Evolutionary conservation across 2,797 vertebrate species (phyloP).

Genomic region (Cossypha niveicapilla): DNA sequence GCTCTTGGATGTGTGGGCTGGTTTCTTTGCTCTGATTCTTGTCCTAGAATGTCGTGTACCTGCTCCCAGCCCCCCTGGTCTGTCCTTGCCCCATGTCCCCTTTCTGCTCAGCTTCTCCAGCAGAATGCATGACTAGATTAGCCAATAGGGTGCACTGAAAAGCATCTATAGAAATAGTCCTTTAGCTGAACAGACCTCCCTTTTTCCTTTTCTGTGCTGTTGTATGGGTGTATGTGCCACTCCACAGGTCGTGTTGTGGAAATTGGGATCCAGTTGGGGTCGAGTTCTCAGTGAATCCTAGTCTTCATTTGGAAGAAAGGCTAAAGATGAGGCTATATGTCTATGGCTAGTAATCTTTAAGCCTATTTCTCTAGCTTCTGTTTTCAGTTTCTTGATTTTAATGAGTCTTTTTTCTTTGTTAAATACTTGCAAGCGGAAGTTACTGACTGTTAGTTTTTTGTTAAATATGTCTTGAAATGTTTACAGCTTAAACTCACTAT

Average conservation of each 20-base stretch:
- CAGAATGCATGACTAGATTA: background rate
- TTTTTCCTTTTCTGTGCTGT: background rate
- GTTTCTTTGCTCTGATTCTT: constrained; percentile 51
- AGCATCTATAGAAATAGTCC: background rate
- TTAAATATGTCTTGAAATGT: background rate
- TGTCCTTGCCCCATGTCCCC: background rate
- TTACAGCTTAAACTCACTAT: background rate
- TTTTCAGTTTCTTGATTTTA: background rate
- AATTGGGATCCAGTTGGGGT: background rate
- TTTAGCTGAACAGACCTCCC: background rate
- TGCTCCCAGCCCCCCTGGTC: background rate
- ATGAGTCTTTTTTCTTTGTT: background rate
- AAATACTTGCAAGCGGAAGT: background rate
- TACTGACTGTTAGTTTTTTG: background rate
- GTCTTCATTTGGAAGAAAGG: background rate
- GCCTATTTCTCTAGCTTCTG: background rate
- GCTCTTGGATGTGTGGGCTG: background rate
- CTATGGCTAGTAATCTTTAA: background rate
- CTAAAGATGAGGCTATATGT: background rate
- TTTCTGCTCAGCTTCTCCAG: background rate
- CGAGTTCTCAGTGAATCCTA: background rate
- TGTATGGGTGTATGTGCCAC: background rate
- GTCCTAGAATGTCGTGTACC: background rate
- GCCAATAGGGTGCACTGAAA: background rate
- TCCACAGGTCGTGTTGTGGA: background rate